Conservation (phyloP, 2,113 vertebrate species). For the Orientallactaga bullata region DNA sequence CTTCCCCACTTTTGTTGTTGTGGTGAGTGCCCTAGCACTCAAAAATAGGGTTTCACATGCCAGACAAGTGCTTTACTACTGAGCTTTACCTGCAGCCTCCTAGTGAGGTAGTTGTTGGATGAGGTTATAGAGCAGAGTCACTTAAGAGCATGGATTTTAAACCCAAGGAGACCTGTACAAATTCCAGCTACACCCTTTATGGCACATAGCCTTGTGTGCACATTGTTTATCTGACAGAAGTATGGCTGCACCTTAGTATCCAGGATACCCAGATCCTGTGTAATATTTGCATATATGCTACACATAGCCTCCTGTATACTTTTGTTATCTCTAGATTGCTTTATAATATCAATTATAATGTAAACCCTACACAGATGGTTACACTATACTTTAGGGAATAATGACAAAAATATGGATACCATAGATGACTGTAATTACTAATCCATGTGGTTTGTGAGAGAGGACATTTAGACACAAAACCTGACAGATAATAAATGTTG, state of each 20-base stretch:
- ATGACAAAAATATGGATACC: neutral
- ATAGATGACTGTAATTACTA: neutral
- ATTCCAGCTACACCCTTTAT: neutral
- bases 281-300: neutral
- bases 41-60: neutral
- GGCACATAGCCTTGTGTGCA: neutral
- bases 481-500: constrained; percentile 7
- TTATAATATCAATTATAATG: neutral
- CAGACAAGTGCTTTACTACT: neutral
- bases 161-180: neutral
- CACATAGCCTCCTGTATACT: neutral
- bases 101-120: neutral
- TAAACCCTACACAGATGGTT: neutral
- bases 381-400: neutral
- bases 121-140: constrained; percentile 8
- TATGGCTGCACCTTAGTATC: neutral
- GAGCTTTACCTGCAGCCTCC: neutral
- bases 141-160: constrained; percentile 35
- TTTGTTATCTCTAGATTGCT: neutral
- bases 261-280: neutral
- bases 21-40: neutral
- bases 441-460: neutral
- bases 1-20: neutral
- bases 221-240: neutral
- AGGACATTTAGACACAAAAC: neutral